A percentile compares a stretch with the other conserved stretches of the same genome.
These are phyloP conservation scores for Peribatodes rhomboidaria DNA, from an alignment of 2,888 invertebrate genomes.

Conservation along the genomic window DNA sequence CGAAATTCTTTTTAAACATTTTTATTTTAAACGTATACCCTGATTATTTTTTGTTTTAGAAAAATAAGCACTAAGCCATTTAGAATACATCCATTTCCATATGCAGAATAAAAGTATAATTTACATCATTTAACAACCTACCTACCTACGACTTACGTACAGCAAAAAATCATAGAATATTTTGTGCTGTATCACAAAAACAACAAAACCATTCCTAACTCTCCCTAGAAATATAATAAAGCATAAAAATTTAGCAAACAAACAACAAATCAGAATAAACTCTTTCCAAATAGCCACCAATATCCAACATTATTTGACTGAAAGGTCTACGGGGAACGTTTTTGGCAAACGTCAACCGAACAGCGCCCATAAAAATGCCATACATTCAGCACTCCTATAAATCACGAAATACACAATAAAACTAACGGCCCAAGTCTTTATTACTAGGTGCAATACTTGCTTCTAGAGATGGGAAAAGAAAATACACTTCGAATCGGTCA, in stretches of 20 bases:
- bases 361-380: slow-evolving; percentile 35
- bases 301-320: slow-evolving; percentile 24
- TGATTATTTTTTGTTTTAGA: too few species aligned
- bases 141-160: too few species aligned
- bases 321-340: slow-evolving; percentile 33
- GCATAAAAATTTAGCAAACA: slow-evolving; percentile 1
- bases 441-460: slow-evolving; percentile 41
- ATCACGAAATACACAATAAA: slow-evolving; percentile 43
- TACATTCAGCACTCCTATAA: slow-evolving; percentile 38
- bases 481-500: background rate
- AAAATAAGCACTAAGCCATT: too few species aligned
- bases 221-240: background rate
- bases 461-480: slow-evolving; percentile 5
- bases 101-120: too few species aligned
- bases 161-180: too few species aligned
- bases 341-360: slow-evolving; percentile 35
- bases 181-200: too few species aligned
- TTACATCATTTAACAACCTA: too few species aligned
- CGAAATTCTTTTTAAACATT: too few species aligned
- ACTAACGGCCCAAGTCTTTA: slow-evolving; percentile 49
- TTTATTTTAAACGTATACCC: too few species aligned
- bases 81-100: too few species aligned
- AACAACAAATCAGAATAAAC: slow-evolving; percentile 20
- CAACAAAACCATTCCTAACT: background rate
- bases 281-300: slow-evolving; percentile 29